Evolutionary conservation across 2,888 invertebrate species (phyloP).

Genomic region (Nephrotoma appendiculata): DNA sequence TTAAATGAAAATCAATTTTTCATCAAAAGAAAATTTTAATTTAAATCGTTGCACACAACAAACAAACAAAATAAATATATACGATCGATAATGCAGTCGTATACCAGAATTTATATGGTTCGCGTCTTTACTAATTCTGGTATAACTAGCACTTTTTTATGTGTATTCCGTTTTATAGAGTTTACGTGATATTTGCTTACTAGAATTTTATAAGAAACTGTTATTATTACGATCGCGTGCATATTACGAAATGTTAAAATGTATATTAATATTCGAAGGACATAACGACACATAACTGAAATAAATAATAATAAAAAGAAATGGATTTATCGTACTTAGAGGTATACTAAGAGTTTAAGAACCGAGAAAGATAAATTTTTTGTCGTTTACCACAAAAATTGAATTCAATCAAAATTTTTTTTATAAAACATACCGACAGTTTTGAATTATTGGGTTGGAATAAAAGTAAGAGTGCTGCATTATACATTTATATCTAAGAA

Average conservation of each 20-base stretch:
- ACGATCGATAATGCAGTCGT: not conserved
- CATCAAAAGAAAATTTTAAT: not conserved
- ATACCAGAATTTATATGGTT: not conserved
- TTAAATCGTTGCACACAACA: not conserved
- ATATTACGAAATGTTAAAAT: not conserved
- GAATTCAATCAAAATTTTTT: not conserved
- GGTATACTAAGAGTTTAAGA: not conserved
- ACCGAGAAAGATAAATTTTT: not conserved
- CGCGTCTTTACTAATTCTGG: not conserved
- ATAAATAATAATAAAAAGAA: not conserved
- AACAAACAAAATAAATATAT: not conserved
- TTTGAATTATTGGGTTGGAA: not conserved
- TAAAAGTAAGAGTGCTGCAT: not conserved
- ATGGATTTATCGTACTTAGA: not conserved
- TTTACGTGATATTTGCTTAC: not conserved
- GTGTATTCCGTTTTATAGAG: not conserved
- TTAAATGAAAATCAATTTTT: not conserved
- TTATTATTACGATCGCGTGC: not conserved
- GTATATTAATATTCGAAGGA: not conserved
- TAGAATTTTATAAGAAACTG: not conserved
- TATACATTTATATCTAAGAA: not conserved
- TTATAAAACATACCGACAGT: not conserved
- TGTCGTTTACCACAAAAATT: not conserved
- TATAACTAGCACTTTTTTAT: not conserved
- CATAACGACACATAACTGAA: not conserved